Evolutionary conservation across 2,113 vertebrate genomes (phyloP), one percentile per base, ranked within the genome.

Genomic region (Colaptes auratus): DNA sequence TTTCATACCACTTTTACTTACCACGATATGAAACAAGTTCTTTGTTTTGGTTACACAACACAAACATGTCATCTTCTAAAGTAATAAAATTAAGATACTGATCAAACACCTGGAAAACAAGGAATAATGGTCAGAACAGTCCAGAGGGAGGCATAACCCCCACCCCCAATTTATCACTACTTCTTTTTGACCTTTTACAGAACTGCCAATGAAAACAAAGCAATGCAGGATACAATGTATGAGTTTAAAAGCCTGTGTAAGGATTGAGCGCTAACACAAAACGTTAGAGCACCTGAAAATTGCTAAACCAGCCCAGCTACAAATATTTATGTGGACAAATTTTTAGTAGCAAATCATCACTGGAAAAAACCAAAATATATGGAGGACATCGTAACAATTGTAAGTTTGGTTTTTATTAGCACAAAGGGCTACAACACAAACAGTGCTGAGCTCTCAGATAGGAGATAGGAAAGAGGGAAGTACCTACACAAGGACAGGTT

Each of bases 21-120:
- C 99, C 99, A 94, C 98, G 99, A 95, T 99, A 99, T 1, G 99
- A 99, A 96, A 99, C 98, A 93, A 99, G 98, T 88, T 99, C 99
- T 95, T 99, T 99, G 97, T 99, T 99, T 95, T 99, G 99, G 96
- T 99, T 99, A 96, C 99, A 99, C 88, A 99, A 97, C 73, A 99
- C 97, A 80, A 99, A 99, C 99, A 99, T 99, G 96, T 99, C 99
- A 96, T 99, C 99, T 96, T 99, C 99, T 96, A 99, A 98, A 77
- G 99, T 99, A 98, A 99, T 99, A 96, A 99, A 99, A 98, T 99
- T 99, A 94, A 99, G 98, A 97, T 99, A 99, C 39, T 99, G 99
- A 97, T 99, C 99, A 91, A 99, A 99, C 89, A 99, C 99, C 99
- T 99, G 96, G 53, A 94, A 86, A 92, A 31, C 23, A 95, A 96